Conservation (phyloP, 2,888 invertebrate species). For the Scaptomyza cyrtandrae region DNA sequence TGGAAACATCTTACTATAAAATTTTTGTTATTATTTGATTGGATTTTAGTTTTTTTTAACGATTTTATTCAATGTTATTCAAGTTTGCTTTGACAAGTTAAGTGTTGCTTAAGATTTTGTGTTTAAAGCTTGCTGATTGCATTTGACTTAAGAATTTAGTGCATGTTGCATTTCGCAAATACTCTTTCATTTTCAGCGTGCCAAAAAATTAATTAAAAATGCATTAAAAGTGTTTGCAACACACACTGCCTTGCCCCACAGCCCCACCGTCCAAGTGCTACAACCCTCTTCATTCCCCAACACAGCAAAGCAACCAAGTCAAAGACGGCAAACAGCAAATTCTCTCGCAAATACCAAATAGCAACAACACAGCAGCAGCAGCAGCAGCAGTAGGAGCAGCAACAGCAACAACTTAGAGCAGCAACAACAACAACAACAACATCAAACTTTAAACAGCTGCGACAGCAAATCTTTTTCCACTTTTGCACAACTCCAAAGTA, state of each 20-base stretch:
- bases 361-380: slow-evolving; percentile 31
- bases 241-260: slow-evolving; percentile 5
- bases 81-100: too few species aligned
- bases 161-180: not conserved
- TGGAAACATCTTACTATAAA: too few species aligned
- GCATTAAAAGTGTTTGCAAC: slow-evolving; percentile 57
- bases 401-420: slow-evolving; percentile 36
- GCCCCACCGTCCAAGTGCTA: slow-evolving; percentile 28
- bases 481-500: slow-evolving; percentile 74
- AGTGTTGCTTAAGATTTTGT: not conserved
- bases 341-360: slow-evolving; percentile 54
- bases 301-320: slow-evolving; percentile 20
- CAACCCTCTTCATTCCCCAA: not conserved
- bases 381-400: slow-evolving; percentile 23
- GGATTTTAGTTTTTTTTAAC: too few species aligned
- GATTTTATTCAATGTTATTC: too few species aligned
- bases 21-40: too few species aligned
- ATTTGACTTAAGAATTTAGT: slow-evolving; percentile 2
- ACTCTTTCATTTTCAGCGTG: not conserved
- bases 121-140: not conserved
- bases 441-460: slow-evolving; percentile 56
- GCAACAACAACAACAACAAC: slow-evolving; percentile 23
- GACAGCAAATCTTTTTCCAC: slow-evolving; percentile 75
- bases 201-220: slow-evolving; percentile 74
- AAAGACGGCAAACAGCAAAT: slow-evolving; percentile 39